These are phyloP conservation scores for Theonella swinhoei DNA, from an alignment of 37 sponge, comb jelly and placozoan genomes.

Conservation along the genomic window DNA sequence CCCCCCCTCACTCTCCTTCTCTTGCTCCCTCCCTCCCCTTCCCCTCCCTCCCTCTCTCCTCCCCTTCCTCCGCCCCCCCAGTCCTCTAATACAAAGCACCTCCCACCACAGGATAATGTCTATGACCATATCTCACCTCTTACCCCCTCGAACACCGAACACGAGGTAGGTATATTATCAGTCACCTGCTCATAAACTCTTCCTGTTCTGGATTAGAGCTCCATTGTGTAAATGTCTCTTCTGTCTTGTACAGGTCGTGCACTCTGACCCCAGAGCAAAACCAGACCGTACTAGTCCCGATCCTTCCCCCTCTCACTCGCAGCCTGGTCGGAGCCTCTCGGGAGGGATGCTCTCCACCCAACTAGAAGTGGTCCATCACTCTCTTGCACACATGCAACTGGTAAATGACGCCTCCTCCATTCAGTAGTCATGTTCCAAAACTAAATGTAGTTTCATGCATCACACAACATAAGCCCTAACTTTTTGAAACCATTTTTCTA, in stretches of 20 bases:
- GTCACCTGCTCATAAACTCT: not conserved
- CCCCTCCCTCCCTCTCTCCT: not conserved
- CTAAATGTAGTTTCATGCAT: no score
- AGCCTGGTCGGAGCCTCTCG: not conserved
- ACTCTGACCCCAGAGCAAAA: no score
- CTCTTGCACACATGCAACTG: not conserved
- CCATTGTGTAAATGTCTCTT: not conserved
- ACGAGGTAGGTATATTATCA: not conserved
- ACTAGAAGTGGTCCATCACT: not conserved
- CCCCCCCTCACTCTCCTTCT: not conserved
- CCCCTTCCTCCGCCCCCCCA: not conserved
- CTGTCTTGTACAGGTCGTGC: no score
- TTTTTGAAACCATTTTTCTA: no score
- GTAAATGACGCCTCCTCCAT: no score
- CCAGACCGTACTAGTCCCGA: no score
- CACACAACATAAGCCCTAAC: no score
- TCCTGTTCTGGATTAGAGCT: no score
- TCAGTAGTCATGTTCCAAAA: no score
- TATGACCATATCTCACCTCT: conserved; percentile 7
- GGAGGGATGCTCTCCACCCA: not conserved
- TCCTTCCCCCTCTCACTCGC: not conserved
- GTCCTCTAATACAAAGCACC: not conserved
- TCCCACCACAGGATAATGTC: not conserved
- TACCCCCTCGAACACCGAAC: not conserved
- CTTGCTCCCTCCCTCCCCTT: not conserved